Conservation (phyloP, 2,113 vertebrate species). For the Panthera leo region DNA sequence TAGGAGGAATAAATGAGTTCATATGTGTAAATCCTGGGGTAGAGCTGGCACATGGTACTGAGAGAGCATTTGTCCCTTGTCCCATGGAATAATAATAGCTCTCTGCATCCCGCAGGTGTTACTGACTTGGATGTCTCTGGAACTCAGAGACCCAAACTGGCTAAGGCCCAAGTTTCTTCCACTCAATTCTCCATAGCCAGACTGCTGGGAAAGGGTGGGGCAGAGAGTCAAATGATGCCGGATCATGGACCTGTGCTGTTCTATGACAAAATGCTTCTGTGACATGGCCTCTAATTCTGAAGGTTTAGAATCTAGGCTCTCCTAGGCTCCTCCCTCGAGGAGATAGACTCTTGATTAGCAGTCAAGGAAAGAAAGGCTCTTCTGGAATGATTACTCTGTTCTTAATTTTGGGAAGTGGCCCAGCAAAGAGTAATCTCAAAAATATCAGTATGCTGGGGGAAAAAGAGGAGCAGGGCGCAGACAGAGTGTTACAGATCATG, state of each 20-base stretch:
- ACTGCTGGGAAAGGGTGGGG: neutral
- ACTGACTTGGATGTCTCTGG: neutral
- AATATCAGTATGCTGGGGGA: neutral
- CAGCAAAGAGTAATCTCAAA: slow-evolving; percentile 42
- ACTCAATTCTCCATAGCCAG: neutral
- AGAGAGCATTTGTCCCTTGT: neutral
- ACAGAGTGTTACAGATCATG: neutral
- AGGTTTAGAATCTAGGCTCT: neutral
- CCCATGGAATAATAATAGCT: neutral
- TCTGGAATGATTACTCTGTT: slow-evolving; percentile 18
- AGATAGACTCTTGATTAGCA: slow-evolving; percentile 42
- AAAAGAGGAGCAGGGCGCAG: neutral
- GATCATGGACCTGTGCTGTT: neutral
- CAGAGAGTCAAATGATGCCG: neutral
- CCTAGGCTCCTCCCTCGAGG: neutral
- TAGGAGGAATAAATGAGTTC: neutral
- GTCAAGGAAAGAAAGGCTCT: neutral
- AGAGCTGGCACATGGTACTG: neutral
- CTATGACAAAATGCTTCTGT: neutral
- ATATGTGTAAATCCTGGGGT: neutral
- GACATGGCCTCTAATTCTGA: neutral
- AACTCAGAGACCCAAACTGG: neutral
- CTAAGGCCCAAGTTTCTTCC: neutral
- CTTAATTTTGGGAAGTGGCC: slow-evolving; percentile 57
- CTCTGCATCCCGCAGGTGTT: neutral